These are phyloP conservation scores for Epinephelus cyanopodus DNA, from an alignment of 2,113 vertebrate species.

Conservation along the genomic window DNA sequence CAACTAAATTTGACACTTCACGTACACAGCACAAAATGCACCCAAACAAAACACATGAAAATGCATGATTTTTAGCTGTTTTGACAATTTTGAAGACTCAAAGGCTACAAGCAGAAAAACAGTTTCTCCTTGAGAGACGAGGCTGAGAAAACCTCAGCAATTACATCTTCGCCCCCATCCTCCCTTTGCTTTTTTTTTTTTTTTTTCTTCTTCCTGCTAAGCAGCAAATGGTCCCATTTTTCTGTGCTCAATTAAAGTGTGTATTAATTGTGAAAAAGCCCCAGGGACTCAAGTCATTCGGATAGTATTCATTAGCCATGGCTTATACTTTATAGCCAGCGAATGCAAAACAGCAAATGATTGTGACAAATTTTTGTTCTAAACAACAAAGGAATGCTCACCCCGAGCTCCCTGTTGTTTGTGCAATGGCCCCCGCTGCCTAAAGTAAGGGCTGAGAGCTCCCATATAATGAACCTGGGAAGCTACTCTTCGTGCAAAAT, in stretches of 20 bases:
- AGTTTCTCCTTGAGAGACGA: conserved; percentile 57
- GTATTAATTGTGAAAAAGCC: conserved; percentile 68
- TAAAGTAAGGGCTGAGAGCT: conserved; percentile 59
- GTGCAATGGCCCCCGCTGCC: conserved; percentile 42
- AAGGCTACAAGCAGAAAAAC: conserved; percentile 51
- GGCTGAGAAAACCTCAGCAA: conserved; percentile 41
- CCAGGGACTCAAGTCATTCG: conserved; percentile 51
- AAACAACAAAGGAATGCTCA: conserved; percentile 65
- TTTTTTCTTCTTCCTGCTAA: conserved; percentile 12
- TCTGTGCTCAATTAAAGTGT: conserved; percentile 68
- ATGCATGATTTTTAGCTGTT: conserved; percentile 53
- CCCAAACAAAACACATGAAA: conserved; percentile 25
- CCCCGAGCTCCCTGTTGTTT: conserved; percentile 55
- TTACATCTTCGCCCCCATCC: conserved; percentile 40
- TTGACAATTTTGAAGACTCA: conserved; percentile 48
- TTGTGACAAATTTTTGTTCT: conserved; percentile 65
- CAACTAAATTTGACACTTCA: conserved; percentile 23
- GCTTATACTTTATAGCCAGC: conserved; percentile 53
- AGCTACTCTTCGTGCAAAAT: conserved; percentile 69
- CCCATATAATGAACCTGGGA: conserved; percentile 78
- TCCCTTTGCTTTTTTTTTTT: background rate
- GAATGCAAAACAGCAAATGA: conserved; percentile 67
- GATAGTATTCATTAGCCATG: conserved; percentile 67
- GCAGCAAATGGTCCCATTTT: conserved; percentile 49
- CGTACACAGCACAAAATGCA: conserved; percentile 23